phyloP scores from a whole-genome alignment of 2,113 vertebrate species.

The Lophotis ruficrista region DNA sequence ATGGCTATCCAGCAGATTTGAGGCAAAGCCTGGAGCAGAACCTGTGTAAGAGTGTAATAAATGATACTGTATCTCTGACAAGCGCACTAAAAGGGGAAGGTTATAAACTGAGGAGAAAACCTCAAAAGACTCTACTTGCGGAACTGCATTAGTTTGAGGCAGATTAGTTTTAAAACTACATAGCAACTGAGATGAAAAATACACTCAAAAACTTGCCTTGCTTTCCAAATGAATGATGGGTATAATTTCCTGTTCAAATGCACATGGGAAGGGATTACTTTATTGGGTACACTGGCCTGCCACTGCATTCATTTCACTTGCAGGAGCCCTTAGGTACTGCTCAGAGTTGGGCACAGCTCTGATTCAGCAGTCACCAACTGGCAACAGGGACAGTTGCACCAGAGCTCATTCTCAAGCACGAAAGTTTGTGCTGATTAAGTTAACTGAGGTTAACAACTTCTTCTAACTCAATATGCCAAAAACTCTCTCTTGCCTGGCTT shows the following conservation, averaged over 20 bases:
- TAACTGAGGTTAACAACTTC: background rate
- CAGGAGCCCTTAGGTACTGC: background rate
- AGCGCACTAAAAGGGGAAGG: background rate
- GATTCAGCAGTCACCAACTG: background rate
- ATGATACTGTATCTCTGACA: background rate
- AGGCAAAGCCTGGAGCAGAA: background rate
- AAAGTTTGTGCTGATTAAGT: background rate
- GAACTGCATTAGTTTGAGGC: background rate
- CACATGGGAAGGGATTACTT: background rate
- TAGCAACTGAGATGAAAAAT: background rate
- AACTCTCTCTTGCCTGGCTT: background rate
- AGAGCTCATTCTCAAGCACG: background rate
- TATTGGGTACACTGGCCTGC: background rate
- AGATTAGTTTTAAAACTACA: slow-evolving; percentile 1
- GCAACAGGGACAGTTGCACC: background rate
- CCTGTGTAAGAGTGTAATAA: background rate
- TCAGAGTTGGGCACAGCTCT: background rate
- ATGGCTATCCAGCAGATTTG: background rate
- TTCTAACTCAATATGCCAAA: background rate
- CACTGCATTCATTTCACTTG: background rate
- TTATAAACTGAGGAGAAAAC: background rate
- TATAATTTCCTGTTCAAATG: background rate
- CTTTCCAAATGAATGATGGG: slow-evolving; percentile 3
- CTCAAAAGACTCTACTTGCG: background rate
- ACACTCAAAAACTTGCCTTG: background rate